phyloP scores from a whole-genome alignment of 2,888 invertebrate species.

The Phymatocera aterrima region DNA sequence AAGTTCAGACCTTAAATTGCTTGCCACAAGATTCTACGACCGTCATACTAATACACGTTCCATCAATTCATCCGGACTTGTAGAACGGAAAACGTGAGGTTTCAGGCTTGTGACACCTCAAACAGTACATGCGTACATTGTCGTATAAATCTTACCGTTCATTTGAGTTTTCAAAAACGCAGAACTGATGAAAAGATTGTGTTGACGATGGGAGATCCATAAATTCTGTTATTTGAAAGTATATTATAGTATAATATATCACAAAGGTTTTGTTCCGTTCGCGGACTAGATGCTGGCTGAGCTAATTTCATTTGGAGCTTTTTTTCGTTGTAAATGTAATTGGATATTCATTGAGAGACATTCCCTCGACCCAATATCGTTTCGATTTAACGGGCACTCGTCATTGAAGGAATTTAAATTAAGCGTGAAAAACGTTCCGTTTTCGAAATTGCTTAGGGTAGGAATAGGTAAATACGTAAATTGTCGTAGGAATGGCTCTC shows the following conservation, averaged over 20 bases:
- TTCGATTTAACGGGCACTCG: slow-evolving; percentile 36
- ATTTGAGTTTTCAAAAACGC: not conserved
- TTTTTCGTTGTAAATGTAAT: slow-evolving; percentile 1
- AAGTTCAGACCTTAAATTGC: not conserved
- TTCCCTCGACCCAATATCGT: slow-evolving; percentile 24
- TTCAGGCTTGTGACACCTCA: not conserved
- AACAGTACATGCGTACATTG: not conserved
- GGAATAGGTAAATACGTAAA: slow-evolving; percentile 1
- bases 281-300: not conserved
- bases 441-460: slow-evolving; percentile 16
- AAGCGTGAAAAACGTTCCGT: slow-evolving; percentile 8
- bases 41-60: not conserved
- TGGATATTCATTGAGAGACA: slow-evolving; percentile 26
- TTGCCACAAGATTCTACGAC: not conserved
- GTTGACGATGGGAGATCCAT: not conserved
- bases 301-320: not conserved
- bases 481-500: not conserved
- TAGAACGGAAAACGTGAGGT: not conserved
- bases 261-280: not conserved
- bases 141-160: not conserved
- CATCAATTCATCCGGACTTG: not conserved
- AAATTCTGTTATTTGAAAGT: not conserved
- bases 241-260: not conserved
- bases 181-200: no score
- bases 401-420: slow-evolving; percentile 39